phyloP scores from a whole-genome alignment of 2,113 vertebrate genomes.

The pig (Sus scrofa) region T2T-Sscrofa CM000830.6:123717501-123718000 shows the following conservation, averaged over 20 bases:
- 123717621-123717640: not conserved
- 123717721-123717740: not conserved
- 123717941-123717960: not conserved
- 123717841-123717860: not conserved
- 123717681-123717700: not conserved
- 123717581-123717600: constrained; percentile 37
- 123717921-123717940: not conserved
- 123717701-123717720: not conserved
- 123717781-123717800: not conserved
- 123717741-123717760: not conserved
- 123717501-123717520: constrained; percentile 12
- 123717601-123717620: constrained; percentile 23
- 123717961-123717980: not conserved
- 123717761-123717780: not conserved
- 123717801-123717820: not conserved
- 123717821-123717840: not conserved
- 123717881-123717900: constrained; percentile 28
- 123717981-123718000: not conserved
- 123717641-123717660: too few species aligned
- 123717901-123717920: constrained; percentile 19
- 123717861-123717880: not conserved
- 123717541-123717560: constrained; percentile 36
- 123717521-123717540: constrained; percentile 40
- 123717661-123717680: constrained; percentile 17
- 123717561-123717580: not conserved